Evolutionary conservation across 2,888 invertebrate species (phyloP).

Genomic region (Philaethria dido): DNA sequence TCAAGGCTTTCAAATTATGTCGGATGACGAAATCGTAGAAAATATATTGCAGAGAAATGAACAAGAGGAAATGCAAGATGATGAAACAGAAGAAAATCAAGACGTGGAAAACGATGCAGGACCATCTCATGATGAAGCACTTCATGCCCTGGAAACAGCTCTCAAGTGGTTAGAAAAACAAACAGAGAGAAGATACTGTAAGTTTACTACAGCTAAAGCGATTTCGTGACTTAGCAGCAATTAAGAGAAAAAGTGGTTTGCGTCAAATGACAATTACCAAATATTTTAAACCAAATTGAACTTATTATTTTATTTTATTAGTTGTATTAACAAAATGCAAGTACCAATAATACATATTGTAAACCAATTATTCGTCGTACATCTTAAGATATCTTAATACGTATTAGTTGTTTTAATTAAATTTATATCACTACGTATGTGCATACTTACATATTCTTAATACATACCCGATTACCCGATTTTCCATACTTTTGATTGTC

Average conservation of each 20-base stretch:
- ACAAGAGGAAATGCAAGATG: background rate
- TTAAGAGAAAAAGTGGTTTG: constrained; percentile 31
- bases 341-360: too few species aligned
- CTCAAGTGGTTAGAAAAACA: constrained; percentile 45
- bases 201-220: constrained; percentile 43
- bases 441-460: too few species aligned
- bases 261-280: too few species aligned
- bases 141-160: constrained; percentile 45
- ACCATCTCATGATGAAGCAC: constrained; percentile 44
- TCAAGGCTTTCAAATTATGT: background rate
- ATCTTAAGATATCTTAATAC: too few species aligned
- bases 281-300: too few species aligned
- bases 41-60: background rate
- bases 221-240: constrained; percentile 39
- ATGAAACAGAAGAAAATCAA: constrained; percentile 37
- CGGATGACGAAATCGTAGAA: background rate
- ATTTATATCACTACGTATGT: too few species aligned
- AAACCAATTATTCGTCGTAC: too few species aligned
- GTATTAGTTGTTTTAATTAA: too few species aligned
- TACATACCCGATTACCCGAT: too few species aligned
- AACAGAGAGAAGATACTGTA: constrained; percentile 42
- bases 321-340: too few species aligned
- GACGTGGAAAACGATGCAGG: constrained; percentile 38
- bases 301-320: too few species aligned
- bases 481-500: too few species aligned